Evolutionary conservation across 1,140 invertebrate species (phyloP).

Genomic region (Trichonephila clavipes): DNA sequence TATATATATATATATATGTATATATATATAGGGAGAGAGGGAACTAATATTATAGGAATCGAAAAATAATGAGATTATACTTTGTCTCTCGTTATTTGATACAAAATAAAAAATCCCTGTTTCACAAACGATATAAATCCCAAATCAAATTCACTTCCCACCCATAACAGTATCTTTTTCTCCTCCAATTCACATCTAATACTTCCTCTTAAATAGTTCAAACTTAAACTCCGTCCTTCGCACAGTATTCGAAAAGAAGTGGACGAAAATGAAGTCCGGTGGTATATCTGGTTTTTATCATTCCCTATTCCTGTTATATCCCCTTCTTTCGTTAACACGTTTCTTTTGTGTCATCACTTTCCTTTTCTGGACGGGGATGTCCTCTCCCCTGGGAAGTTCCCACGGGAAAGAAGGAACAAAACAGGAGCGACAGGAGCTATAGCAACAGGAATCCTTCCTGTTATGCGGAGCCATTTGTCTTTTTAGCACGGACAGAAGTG

Average conservation of each 20-base stretch:
- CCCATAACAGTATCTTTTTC: not conserved
- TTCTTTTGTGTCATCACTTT: slow-evolving; percentile 19
- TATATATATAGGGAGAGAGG: too few relatives aligned
- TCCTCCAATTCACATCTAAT: not conserved
- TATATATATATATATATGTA: too few relatives aligned
- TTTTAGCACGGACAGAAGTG: slow-evolving; percentile 1
- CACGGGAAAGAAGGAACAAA: not conserved
- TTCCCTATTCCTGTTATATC: not conserved
- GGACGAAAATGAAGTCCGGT: not conserved
- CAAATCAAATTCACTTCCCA: not conserved
- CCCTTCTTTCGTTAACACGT: slow-evolving; percentile 51
- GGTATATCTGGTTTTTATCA: not conserved
- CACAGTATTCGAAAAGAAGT: not conserved
- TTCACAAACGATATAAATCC: too few relatives aligned
- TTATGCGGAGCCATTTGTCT: slow-evolving; percentile 43
- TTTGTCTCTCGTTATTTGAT: too few relatives aligned
- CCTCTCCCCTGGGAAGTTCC: not conserved
- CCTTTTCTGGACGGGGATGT: not conserved
- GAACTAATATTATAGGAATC: too few relatives aligned
- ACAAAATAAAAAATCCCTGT: too few relatives aligned
- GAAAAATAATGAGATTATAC: too few relatives aligned
- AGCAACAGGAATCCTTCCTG: slow-evolving; percentile 39
- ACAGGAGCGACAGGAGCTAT: slow-evolving; percentile 27
- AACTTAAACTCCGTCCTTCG: not conserved
- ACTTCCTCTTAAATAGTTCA: not conserved